phyloP scores from a whole-genome alignment of 2,888 invertebrate genomes.

The Empis stercorea region DNA sequence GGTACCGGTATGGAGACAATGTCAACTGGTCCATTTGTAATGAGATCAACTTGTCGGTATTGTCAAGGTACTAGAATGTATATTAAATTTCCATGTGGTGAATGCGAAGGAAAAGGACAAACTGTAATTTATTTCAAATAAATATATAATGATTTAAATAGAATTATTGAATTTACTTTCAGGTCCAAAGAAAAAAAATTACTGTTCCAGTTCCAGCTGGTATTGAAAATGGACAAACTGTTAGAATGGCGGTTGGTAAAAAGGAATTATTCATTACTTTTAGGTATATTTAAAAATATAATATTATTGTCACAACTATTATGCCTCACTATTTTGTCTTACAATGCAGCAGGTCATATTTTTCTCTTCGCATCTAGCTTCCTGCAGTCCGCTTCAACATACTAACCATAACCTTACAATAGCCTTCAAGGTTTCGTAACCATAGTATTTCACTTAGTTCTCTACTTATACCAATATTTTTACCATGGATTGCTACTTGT shows the following conservation, averaged over 20 bases:
- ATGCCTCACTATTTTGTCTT: too few relatives aligned
- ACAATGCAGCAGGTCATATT: too few relatives aligned
- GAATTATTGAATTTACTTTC: neutral
- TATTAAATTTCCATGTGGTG: constrained; percentile 80
- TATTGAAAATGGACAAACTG: constrained; percentile 94
- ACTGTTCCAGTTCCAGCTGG: constrained; percentile 92
- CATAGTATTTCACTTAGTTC: too few relatives aligned
- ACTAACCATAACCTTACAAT: too few relatives aligned
- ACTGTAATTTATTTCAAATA: constrained; percentile 41
- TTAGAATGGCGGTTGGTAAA: constrained; percentile 82
- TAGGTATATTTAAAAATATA: constrained; percentile 16
- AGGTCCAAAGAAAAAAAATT: constrained; percentile 75
- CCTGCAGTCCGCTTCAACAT: too few relatives aligned
- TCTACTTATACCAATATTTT: too few relatives aligned
- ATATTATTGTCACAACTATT: too few relatives aligned
- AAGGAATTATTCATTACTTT: constrained; percentile 91
- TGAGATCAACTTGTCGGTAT: constrained; percentile 88
- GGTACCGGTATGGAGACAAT: constrained; percentile 94
- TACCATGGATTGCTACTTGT: too few relatives aligned
- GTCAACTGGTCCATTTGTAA: constrained; percentile 85
- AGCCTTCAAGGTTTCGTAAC: too few relatives aligned
- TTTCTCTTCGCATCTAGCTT: too few relatives aligned
- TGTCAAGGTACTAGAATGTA: constrained; percentile 77
- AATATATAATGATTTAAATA: neutral
- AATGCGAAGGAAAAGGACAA: constrained; percentile 89